Percentiles rank a stretch among this genome's conserved stretches.
Evolutionary conservation across 1,140 invertebrate species (phyloP).

Genomic region (Manduca sexta): DNA sequence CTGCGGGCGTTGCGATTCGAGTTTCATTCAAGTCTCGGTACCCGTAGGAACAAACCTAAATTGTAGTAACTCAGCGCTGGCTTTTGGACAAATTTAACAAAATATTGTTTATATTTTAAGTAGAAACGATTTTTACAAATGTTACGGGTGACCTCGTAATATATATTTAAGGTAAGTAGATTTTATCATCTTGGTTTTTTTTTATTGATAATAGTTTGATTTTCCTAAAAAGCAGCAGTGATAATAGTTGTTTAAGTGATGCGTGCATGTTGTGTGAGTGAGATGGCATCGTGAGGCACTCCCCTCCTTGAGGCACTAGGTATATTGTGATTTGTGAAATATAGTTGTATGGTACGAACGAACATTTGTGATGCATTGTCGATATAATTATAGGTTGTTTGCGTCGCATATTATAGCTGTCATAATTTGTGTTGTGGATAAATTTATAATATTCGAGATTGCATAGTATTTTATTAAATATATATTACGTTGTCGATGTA

Average conservation of each 20-base stretch:
- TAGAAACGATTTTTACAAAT: conserved; percentile 39
- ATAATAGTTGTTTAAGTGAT: conserved; percentile 64
- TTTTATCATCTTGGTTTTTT: conserved; percentile 54
- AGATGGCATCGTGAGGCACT: conserved; percentile 59
- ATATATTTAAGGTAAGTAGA: conserved; percentile 66
- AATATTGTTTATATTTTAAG: conserved; percentile 48
- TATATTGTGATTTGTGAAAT: conserved; percentile 14
- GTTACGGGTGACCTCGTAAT: conserved; percentile 53
- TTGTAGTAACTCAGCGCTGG: conserved; percentile 17
- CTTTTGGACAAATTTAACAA: conserved; percentile 30
- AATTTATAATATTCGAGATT: neutral
- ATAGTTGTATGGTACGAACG: conserved; percentile 31
- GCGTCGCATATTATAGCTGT: conserved; percentile 26
- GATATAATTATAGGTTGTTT: conserved; percentile 32
- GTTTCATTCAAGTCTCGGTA: conserved; percentile 18
- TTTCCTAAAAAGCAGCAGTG: conserved; percentile 58
- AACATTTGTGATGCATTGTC: conserved; percentile 38
- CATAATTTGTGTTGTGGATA: conserved; percentile 6
- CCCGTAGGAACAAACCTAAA: conserved; percentile 17
- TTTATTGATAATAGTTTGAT: conserved; percentile 43
- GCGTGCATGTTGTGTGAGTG: conserved; percentile 49
- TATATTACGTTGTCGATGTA: conserved; percentile 10
- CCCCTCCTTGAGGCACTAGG: conserved; percentile 52
- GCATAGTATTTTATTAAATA: neutral
- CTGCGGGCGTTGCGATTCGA: conserved; percentile 9